Evolutionary conservation across 2,797 vertebrate species (phyloP).

Genomic region (Chelonia mydas): DNA sequence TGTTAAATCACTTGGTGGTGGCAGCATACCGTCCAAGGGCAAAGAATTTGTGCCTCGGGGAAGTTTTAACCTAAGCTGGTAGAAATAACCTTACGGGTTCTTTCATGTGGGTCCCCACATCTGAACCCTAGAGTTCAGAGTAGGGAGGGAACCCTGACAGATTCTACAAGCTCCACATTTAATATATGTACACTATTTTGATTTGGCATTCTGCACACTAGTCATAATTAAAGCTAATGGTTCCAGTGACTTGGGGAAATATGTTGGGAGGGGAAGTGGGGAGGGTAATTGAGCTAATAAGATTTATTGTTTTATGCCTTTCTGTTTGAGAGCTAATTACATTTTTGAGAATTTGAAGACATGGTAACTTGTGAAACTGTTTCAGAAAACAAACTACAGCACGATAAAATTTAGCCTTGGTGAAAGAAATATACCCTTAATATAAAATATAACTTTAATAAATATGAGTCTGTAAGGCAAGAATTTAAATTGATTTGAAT

Average conservation of each 20-base stretch:
- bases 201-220: not conserved
- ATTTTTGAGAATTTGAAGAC: not conserved
- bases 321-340: not conserved
- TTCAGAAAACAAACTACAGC: not conserved
- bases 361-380: not conserved
- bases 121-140: too few species aligned
- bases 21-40: too few species aligned
- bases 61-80: too few species aligned
- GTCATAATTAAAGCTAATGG: not conserved
- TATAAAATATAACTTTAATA: not conserved
- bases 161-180: slow-evolving; percentile 74
- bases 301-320: not conserved
- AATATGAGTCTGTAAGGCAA: not conserved
- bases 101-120: too few species aligned
- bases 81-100: too few species aligned
- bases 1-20: too few species aligned
- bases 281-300: not conserved
- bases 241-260: not conserved
- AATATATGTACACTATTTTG: slow-evolving; percentile 74
- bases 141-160: too few species aligned
- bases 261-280: accelerated
- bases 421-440: not conserved
- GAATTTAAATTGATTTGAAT: not conserved
- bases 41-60: too few species aligned
- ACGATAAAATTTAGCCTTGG: not conserved